Evolutionary conservation across 2,797 vertebrate genomes (phyloP).

Genomic region (Falco berigora): DNA sequence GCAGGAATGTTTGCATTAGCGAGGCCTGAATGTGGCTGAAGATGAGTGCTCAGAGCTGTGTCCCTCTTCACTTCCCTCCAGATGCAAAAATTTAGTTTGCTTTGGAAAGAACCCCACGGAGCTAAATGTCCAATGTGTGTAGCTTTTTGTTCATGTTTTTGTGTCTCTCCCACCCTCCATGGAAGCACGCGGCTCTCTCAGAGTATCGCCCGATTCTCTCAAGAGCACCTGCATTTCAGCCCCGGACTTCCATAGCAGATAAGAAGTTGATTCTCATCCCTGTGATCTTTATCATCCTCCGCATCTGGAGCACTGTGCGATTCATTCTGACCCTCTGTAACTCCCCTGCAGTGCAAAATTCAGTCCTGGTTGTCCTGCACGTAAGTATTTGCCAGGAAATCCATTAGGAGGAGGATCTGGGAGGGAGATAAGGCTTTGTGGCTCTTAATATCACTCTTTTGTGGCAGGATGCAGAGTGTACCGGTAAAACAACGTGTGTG

Average conservation of each 20-base stretch:
- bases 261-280: conserved; percentile 93
- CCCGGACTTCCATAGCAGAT: conserved; percentile 79
- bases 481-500: background rate
- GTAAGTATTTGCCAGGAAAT: conserved; percentile 69
- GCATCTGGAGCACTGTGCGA: conserved; percentile 92
- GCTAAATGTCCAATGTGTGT: background rate
- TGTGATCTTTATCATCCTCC: conserved; percentile 88
- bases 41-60: background rate
- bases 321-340: conserved; percentile 84
- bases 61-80: background rate
- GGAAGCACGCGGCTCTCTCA: conserved; percentile 84
- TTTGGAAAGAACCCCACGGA: background rate
- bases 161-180: background rate
- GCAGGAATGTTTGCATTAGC: background rate
- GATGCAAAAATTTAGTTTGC: background rate
- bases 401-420: background rate
- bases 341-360: conserved; percentile 78
- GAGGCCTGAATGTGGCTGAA: background rate
- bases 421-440: too few species aligned
- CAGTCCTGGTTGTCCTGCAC: conserved; percentile 86
- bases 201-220: conserved; percentile 92
- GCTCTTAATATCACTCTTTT: fast-evolving
- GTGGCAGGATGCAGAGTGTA: background rate
- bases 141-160: background rate
- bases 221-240: conserved; percentile 57